These are phyloP conservation scores for Hycleus phaleratus DNA, from an alignment of 1,140 invertebrate species.

Conservation along the genomic window DNA sequence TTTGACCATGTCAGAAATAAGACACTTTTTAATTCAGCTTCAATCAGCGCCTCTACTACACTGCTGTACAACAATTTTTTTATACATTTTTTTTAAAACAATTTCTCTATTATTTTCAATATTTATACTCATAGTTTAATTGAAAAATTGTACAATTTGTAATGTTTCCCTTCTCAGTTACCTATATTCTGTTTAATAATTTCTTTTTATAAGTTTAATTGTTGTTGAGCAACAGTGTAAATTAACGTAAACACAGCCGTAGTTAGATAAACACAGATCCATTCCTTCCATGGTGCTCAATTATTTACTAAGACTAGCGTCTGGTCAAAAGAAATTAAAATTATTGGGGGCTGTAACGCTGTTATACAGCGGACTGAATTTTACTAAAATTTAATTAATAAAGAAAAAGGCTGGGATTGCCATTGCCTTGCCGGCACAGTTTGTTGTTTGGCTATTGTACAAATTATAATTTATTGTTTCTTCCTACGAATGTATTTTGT, in stretches of 20 bases:
- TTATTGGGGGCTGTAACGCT: conserved; percentile 17
- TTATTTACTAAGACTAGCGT: conserved; percentile 30
- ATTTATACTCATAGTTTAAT: too few relatives aligned
- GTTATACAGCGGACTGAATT: conserved; percentile 25
- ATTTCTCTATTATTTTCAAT: too few relatives aligned
- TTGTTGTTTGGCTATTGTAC: conserved; percentile 9
- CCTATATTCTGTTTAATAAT: too few relatives aligned
- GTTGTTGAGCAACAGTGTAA: conserved; percentile 16
- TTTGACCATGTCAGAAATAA: conserved; percentile 17
- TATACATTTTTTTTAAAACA: not conserved
- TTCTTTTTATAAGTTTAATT: not conserved
- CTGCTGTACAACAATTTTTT: conserved; percentile 12
- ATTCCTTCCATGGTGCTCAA: conserved; percentile 44
- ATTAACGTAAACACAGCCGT: conserved; percentile 10
- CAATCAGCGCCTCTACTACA: conserved; percentile 18
- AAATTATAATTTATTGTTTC: conserved; percentile 4
- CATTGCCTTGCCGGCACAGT: conserved; percentile 21
- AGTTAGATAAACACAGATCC: conserved; percentile 24
- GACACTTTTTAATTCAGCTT: conserved; percentile 6
- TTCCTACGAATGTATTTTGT: not conserved
- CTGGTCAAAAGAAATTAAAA: conserved; percentile 15
- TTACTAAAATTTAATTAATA: not conserved
- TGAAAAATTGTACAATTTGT: too few relatives aligned
- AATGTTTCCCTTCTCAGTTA: too few relatives aligned
- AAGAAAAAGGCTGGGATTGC: conserved; percentile 17